Percentiles rank a stretch among this genome's conserved stretches.
phyloP scores from a whole-genome alignment of 2,797 vertebrate genomes.

The Caiman crocodilus region DNA sequence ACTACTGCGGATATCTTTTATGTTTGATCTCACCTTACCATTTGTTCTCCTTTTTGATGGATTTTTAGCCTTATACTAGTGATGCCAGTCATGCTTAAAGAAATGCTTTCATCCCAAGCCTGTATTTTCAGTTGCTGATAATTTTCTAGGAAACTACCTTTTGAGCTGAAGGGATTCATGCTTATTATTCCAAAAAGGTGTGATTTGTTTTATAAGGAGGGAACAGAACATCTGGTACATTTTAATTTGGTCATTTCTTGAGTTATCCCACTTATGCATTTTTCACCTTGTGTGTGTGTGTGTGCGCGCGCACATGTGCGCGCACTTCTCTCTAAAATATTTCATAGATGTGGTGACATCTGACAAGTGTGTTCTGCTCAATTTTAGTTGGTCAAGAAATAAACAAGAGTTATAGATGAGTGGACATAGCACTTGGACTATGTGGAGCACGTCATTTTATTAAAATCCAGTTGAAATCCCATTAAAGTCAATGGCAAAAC shows the following conservation, averaged over 20 bases:
- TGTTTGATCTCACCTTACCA: not conserved
- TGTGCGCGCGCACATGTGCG: not conserved
- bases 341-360: not conserved
- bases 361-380: not conserved
- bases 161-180: not conserved
- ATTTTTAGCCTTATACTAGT: not conserved
- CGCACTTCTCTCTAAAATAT: too few species aligned
- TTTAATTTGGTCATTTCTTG: not conserved
- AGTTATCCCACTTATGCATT: not conserved
- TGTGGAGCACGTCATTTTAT: not conserved
- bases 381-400: not conserved
- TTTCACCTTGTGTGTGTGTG: not conserved
- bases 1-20: not conserved
- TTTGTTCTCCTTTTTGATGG: not conserved
- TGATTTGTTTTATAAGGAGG: not conserved
- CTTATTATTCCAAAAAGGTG: not conserved
- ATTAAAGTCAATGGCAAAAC: not conserved
- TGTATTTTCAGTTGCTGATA: not conserved
- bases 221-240: not conserved
- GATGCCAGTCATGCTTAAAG: not conserved
- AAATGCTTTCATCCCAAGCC: not conserved
- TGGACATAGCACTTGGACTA: not conserved
- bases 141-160: not conserved
- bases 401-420: fast-evolving
- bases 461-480: not conserved